Evolutionary conservation across 2,888 invertebrate species (phyloP).

Genomic region (Lomographa bimaculata): DNA sequence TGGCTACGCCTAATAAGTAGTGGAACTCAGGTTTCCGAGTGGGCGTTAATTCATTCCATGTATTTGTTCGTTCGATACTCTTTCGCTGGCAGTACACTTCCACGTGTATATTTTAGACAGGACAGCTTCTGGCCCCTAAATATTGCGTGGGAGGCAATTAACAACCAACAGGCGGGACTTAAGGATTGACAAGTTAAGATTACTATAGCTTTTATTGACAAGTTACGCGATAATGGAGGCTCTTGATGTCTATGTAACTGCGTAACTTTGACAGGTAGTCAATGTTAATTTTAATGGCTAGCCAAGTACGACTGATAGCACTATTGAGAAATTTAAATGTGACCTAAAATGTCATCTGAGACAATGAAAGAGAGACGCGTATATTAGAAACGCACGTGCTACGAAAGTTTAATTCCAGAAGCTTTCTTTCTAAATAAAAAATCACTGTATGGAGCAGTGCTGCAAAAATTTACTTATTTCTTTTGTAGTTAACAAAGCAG

Average conservation of each 20-base stretch:
- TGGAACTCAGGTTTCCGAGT: background rate
- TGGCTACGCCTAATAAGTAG: no score
- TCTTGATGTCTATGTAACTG: constrained; percentile 30
- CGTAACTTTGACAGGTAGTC: constrained; percentile 37
- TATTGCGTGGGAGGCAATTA: constrained; percentile 62
- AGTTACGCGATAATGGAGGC: constrained; percentile 34
- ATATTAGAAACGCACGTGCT: no score
- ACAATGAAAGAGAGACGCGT: no score
- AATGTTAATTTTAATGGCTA: no score
- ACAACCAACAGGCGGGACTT: constrained; percentile 59
- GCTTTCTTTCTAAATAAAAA: no score
- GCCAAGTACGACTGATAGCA: no score
- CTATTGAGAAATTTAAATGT: no score
- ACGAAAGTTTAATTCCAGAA: no score
- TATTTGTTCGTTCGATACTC: constrained; percentile 5
- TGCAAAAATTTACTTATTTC: no score
- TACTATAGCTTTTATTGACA: constrained; percentile 38
- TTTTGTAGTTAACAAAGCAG: no score
- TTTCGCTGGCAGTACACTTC: constrained; percentile 13
- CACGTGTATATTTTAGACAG: constrained; percentile 30
- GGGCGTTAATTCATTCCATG: background rate
- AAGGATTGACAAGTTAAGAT: constrained; percentile 42
- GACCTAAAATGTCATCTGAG: no score
- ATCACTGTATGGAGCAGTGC: no score
- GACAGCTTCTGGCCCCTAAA: constrained; percentile 45